phyloP scores from a whole-genome alignment of 2,888 invertebrate genomes.

The Lepidocyrtoides sp. region DNA sequence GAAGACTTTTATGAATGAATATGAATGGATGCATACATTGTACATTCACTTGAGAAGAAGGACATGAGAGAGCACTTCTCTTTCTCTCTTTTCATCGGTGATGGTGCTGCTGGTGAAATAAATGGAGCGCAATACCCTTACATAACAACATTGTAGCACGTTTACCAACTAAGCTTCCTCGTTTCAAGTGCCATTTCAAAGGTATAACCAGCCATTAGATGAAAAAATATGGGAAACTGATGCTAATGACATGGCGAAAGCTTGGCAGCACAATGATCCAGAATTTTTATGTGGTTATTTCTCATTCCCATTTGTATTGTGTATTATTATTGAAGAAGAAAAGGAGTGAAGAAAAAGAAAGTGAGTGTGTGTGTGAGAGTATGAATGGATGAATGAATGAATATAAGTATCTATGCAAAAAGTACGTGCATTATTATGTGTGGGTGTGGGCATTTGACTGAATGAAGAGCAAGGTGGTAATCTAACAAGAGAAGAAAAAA shows the following conservation, averaged over 20 bases:
- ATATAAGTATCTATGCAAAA: conserved; percentile 8
- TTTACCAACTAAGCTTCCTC: conserved; percentile 69
- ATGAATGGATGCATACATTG: conserved; percentile 69
- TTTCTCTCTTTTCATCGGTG: background rate
- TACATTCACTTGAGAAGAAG: conserved; percentile 43
- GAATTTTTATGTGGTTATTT: conserved; percentile 75
- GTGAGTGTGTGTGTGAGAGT: too few relatives aligned
- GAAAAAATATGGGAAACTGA: conserved; percentile 79
- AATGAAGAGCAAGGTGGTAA: conserved; percentile 21
- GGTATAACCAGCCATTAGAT: conserved; percentile 77
- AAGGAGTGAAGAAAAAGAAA: too few relatives aligned
- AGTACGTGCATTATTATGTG: conserved; percentile 3
- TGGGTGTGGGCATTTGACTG: too few relatives aligned
- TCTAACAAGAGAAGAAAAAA: background rate
- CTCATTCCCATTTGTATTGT: conserved; percentile 75
- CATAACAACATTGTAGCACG: conserved; percentile 63
- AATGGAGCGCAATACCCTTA: conserved; percentile 64
- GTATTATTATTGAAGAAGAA: conserved; percentile 64
- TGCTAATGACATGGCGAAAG: conserved; percentile 74
- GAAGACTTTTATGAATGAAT: conserved; percentile 62
- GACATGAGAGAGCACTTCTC: conserved; percentile 55
- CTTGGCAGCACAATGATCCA: conserved; percentile 71
- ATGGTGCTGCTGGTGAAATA: conserved; percentile 41
- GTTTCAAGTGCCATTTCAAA: conserved; percentile 75
- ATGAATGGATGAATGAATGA: conserved; percentile 40